phyloP scores from a whole-genome alignment of 2,888 invertebrate genomes.

The Leptinotarsa haldemani region DNA sequence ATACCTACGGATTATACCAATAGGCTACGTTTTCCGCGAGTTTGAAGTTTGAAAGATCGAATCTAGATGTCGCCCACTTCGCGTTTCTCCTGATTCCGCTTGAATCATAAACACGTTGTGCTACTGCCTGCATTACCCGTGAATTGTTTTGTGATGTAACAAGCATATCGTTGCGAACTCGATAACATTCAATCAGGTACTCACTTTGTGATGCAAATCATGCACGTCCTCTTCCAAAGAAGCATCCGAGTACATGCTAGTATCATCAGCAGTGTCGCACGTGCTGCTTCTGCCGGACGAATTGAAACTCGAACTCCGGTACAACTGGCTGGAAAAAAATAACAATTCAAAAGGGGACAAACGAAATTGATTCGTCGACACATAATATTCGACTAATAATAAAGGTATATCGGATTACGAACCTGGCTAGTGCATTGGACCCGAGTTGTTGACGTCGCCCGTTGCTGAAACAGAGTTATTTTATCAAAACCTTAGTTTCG shows the following conservation, averaged over 20 bases:
- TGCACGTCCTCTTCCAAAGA: constrained; percentile 91
- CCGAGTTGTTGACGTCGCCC: constrained; percentile 80
- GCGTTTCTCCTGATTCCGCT: too few relatives aligned
- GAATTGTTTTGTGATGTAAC: too few relatives aligned
- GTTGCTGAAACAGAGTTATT: constrained; percentile 71
- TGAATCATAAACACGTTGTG: too few relatives aligned
- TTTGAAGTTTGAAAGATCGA: too few relatives aligned
- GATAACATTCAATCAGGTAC: constrained; percentile 19
- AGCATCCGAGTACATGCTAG: constrained; percentile 87
- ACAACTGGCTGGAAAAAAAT: constrained; percentile 80
- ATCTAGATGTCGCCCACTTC: too few relatives aligned
- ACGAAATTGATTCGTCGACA: constrained; percentile 16
- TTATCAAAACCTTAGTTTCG: background rate
- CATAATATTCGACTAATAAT: constrained; percentile 3
- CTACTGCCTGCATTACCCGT: too few relatives aligned
- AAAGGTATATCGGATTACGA: constrained; percentile 52
- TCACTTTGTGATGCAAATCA: constrained; percentile 93
- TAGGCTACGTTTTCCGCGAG: too few relatives aligned
- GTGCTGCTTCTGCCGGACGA: constrained; percentile 92
- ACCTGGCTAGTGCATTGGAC: constrained; percentile 90
- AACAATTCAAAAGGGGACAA: background rate
- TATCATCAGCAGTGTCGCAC: constrained; percentile 91
- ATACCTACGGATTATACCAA: too few relatives aligned
- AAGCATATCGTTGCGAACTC: background rate
- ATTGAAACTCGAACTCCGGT: constrained; percentile 93